phyloP scores from a whole-genome alignment of 2,797 vertebrate species.

The Melanotaenia boesemani region DNA sequence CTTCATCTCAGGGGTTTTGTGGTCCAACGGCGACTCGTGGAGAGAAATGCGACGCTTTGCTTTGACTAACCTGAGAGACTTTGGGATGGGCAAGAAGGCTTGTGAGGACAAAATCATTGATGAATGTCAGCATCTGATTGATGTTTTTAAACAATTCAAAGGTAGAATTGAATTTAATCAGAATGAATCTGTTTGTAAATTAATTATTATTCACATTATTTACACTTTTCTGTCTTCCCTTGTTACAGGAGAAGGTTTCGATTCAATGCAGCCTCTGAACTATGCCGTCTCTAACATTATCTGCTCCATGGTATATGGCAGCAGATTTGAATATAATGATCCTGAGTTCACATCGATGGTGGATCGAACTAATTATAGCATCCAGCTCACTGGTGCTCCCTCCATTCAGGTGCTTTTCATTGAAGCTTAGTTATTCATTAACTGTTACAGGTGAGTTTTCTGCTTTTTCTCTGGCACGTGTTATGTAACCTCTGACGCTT shows the following conservation, averaged over 20 bases:
- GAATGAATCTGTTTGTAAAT: no score
- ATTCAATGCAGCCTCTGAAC: conserved; percentile 12
- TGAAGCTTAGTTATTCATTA: no score
- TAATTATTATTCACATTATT: no score
- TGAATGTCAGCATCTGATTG: conserved; percentile 34
- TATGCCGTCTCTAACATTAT: conserved; percentile 53
- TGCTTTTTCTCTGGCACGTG: background rate
- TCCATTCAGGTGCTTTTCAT: conserved; percentile 32
- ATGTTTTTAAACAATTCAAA: conserved; percentile 22
- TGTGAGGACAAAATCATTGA: conserved; percentile 60
- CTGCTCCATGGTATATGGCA: conserved; percentile 58
- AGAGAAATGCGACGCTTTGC: conserved; percentile 60
- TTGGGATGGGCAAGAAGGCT: conserved; percentile 58
- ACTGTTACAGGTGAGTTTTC: background rate
- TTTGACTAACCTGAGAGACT: conserved; percentile 53
- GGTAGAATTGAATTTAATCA: conserved; percentile 21
- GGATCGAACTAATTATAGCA: background rate
- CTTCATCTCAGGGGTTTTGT: background rate
- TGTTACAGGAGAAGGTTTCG: conserved; percentile 45
- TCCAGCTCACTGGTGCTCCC: background rate
- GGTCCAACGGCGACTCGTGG: conserved; percentile 48
- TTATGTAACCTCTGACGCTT: background rate
- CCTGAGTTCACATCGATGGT: conserved; percentile 36
- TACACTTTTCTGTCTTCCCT: background rate
- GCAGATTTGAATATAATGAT: conserved; percentile 49